Evolutionary conservation across 2,113 vertebrate species (phyloP).

Genomic region (Macaca fascicularis): T2T-MFA8v1.1 NC_088386.1:109264501-109265000

Average conservation of each 20-base stretch:
- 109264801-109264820: not conserved
- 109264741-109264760: not conserved
- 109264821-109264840: not conserved
- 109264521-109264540: not conserved
- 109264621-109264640: not conserved
- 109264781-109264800: not conserved
- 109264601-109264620: not conserved
- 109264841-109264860: not conserved
- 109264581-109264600: not conserved
- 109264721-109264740: not conserved
- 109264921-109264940: not conserved
- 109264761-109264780: not conserved
- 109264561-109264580: not conserved
- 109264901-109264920: slow-evolving; percentile 15
- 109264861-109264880: slow-evolving; percentile 15
- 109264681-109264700: not conserved
- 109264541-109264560: not conserved
- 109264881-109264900: slow-evolving; percentile 34
- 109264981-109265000: slow-evolving; percentile 48
- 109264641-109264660: slow-evolving; percentile 11
- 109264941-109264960: slow-evolving; percentile 2
- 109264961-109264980: slow-evolving; percentile 43
- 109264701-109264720: not conserved
- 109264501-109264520: not conserved
- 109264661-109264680: not conserved